phyloP scores from a whole-genome alignment of 2,888 invertebrate species.

The Rhabditophanes sp. region DNA sequence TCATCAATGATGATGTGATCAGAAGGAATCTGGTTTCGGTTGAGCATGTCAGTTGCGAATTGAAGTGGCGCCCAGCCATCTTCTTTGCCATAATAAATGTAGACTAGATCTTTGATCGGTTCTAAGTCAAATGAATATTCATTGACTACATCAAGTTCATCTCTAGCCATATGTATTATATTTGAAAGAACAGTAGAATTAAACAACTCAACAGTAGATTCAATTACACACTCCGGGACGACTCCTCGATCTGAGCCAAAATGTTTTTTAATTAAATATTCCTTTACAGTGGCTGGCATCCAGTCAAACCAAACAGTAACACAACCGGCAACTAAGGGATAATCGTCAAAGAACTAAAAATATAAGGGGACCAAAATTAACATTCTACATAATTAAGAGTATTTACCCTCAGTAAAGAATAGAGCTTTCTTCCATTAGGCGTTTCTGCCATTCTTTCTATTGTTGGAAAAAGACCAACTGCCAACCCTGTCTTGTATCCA shows the following conservation, averaged over 20 bases:
- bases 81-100: constrained; percentile 10
- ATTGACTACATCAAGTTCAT: constrained; percentile 11
- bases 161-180: constrained; percentile 10
- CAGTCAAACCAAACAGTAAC: constrained; percentile 7
- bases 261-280: constrained; percentile 4
- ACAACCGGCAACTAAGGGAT: constrained; percentile 9
- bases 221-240: constrained; percentile 10
- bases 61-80: too few relatives aligned
- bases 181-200: constrained; percentile 8
- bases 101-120: constrained; percentile 5
- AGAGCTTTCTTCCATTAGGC: constrained; percentile 25
- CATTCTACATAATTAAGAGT: neutral
- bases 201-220: constrained; percentile 11
- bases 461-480: constrained; percentile 30
- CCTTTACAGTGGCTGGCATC: constrained; percentile 8
- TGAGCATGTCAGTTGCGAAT: too few relatives aligned
- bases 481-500: constrained; percentile 15
- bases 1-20: constrained; percentile 23
- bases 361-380: neutral
- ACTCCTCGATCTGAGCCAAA: constrained; percentile 8
- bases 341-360: constrained; percentile 11
- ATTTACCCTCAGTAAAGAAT: constrained; percentile 20
- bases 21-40: too few relatives aligned
- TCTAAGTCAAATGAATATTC: constrained; percentile 9
- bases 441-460: constrained; percentile 30